Evolutionary conservation across 2,797 vertebrate genomes (phyloP).

Genomic region (Otolemur crassicaudatus): DNA sequence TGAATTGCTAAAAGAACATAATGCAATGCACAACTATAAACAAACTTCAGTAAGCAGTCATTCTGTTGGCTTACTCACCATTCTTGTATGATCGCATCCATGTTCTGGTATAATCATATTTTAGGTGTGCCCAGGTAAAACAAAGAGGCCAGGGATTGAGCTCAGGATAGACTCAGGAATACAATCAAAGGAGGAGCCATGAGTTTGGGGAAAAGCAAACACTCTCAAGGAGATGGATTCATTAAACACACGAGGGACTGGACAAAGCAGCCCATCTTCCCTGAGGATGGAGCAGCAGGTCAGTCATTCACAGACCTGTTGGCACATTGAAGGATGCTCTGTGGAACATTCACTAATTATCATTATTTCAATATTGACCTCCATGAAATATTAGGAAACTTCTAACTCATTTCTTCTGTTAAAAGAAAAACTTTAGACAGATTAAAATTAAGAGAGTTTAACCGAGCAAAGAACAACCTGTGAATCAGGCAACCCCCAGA

Average conservation of each 20-base stretch:
- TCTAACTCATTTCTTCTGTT: not conserved
- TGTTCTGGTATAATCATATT: not conserved
- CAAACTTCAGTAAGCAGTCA: not conserved
- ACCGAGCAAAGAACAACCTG: not conserved
- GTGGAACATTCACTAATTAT: not conserved
- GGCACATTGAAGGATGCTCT: not conserved
- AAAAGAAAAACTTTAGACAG: not conserved
- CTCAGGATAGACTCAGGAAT: not conserved
- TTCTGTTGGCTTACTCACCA: not conserved
- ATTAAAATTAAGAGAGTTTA: not conserved
- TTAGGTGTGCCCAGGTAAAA: conserved; percentile 9
- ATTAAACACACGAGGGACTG: not conserved
- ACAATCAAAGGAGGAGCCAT: not conserved
- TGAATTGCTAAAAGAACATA: not conserved
- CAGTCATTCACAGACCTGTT: not conserved
- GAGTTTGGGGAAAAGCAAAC: not conserved
- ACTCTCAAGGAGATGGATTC: not conserved
- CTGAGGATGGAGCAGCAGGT: not conserved
- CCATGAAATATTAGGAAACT: not conserved
- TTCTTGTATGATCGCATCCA: not conserved
- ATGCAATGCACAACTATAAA: not conserved
- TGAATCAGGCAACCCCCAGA: not conserved
- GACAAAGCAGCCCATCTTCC: not conserved
- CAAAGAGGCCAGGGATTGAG: not conserved
- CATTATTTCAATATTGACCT: not conserved